These are phyloP conservation scores for Brenthis ino DNA, from an alignment of 2,888 invertebrate genomes.

Conservation along the genomic window DNA sequence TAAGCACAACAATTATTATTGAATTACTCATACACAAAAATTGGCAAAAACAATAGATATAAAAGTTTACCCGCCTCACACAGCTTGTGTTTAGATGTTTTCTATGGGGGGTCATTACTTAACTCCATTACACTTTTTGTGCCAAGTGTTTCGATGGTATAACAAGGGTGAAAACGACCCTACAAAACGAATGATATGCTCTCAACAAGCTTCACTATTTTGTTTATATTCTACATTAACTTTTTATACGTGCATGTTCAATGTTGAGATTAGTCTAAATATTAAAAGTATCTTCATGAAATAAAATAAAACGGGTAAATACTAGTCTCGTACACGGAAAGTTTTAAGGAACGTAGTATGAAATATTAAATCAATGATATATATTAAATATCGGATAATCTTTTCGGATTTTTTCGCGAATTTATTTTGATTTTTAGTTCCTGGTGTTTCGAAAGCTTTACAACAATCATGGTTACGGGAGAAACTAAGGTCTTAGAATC, in stretches of 20 bases:
- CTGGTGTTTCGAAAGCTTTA: no score
- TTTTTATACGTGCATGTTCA: constrained; percentile 42
- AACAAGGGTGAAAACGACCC: constrained; percentile 82
- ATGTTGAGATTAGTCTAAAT: not conserved
- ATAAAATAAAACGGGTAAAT: no score
- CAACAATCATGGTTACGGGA: no score
- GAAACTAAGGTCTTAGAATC: no score
- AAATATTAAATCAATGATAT: no score
- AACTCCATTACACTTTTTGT: constrained; percentile 81
- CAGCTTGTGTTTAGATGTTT: constrained; percentile 65
- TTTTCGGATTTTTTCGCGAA: no score
- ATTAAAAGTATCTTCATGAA: no score
- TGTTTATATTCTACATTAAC: constrained; percentile 55
- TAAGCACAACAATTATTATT: no score
- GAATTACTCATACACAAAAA: constrained; percentile 9
- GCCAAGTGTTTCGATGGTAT: constrained; percentile 80
- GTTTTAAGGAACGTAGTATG: no score
- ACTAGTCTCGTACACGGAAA: no score
- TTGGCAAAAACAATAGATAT: constrained; percentile 47
- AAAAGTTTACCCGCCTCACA: constrained; percentile 64
- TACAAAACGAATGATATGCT: constrained; percentile 74
- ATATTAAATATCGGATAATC: no score
- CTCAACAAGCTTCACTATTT: constrained; percentile 66
- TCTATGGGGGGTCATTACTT: constrained; percentile 76
- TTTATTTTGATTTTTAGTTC: no score